These are phyloP conservation scores for Silurus glanis DNA, from an alignment of 2,113 vertebrate genomes.

Conservation along the genomic window DNA sequence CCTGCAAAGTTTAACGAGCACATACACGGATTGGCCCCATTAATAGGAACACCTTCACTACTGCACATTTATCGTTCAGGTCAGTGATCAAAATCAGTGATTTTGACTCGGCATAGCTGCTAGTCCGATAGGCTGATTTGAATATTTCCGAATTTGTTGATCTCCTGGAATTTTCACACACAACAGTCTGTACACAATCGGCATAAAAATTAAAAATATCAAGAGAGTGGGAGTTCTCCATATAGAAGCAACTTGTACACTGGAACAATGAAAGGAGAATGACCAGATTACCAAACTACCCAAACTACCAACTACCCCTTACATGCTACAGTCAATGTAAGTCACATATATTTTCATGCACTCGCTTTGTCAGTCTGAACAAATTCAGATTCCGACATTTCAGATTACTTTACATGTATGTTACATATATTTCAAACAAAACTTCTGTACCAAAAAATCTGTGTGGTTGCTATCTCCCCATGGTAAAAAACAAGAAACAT, in stretches of 20 bases:
- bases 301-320: too few species aligned
- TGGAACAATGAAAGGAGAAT: neutral
- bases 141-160: neutral
- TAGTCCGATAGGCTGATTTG: neutral
- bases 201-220: neutral
- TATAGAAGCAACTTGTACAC: neutral
- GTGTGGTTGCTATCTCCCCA: too few species aligned
- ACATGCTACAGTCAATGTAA: neutral
- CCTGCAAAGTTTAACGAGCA: neutral
- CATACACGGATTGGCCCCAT: neutral
- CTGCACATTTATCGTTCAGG: neutral
- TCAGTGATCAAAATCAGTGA: neutral
- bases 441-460: too few species aligned
- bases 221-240: neutral
- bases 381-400: too few species aligned
- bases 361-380: too few species aligned
- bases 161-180: slow-evolving; percentile 2
- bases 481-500: too few species aligned
- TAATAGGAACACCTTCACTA: neutral
- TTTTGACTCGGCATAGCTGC: neutral
- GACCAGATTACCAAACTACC: too few species aligned
- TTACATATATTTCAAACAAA: too few species aligned
- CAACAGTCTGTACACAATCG: neutral
- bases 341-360: too few species aligned
- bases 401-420: too few species aligned